phyloP scores from a whole-genome alignment of 1,140 invertebrate species.

The Daktulosphaira vitifoliae region DNA sequence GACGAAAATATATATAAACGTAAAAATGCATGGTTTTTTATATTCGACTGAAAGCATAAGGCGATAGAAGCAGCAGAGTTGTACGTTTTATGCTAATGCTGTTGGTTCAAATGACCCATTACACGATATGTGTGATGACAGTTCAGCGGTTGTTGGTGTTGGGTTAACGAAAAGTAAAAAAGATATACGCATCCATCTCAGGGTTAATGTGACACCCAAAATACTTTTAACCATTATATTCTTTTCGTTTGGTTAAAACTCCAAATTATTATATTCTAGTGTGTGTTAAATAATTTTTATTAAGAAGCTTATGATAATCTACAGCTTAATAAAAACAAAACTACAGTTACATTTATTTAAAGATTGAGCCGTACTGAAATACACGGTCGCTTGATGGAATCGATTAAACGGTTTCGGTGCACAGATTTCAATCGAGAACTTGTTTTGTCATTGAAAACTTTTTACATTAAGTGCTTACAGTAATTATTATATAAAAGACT shows the following conservation, averaged over 20 bases:
- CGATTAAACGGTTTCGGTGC: too few relatives aligned
- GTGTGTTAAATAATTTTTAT: not conserved
- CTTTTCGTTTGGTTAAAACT: slow-evolving; percentile 4
- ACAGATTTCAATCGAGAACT: too few relatives aligned
- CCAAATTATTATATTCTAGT: slow-evolving; percentile 4
- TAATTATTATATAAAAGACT: too few relatives aligned
- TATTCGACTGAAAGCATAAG: slow-evolving; percentile 1
- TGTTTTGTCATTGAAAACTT: too few relatives aligned
- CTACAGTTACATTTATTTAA: too few relatives aligned
- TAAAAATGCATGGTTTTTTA: too few relatives aligned
- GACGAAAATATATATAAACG: not conserved
- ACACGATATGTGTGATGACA: slow-evolving; percentile 1
- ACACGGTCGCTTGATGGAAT: too few relatives aligned
- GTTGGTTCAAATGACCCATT: slow-evolving; percentile 6
- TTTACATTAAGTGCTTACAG: too few relatives aligned
- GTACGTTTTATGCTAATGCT: slow-evolving; percentile 27
- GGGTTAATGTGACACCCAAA: slow-evolving; percentile 10
- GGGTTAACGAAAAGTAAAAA: slow-evolving; percentile 11
- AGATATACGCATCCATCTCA: slow-evolving; percentile 12
- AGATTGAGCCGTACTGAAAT: too few relatives aligned
- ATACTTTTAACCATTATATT: not conserved
- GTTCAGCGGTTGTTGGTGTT: not conserved
- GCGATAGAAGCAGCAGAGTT: not conserved
- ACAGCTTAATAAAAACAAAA: too few relatives aligned
- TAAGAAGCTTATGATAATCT: slow-evolving; percentile 12